phyloP scores from a whole-genome alignment of 2,797 vertebrate species.

The Triplophysa bombifrons region DNA sequence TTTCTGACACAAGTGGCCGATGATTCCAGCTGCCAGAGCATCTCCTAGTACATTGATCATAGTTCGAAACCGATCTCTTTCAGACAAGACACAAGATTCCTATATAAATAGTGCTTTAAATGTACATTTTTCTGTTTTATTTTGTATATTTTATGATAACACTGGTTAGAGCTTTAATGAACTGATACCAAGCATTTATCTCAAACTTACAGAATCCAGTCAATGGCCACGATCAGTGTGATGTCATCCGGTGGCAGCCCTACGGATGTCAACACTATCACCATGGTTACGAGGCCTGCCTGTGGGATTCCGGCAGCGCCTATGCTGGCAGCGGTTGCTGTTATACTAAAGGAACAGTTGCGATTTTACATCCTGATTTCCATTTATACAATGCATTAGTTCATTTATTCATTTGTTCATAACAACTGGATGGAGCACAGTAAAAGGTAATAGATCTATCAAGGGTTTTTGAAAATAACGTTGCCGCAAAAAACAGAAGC shows the following conservation, averaged over 20 bases:
- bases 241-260: slow-evolving; percentile 88
- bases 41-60: slow-evolving; percentile 91
- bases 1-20: slow-evolving; percentile 83
- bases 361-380: not conserved
- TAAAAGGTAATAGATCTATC: no score
- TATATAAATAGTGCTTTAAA: no score
- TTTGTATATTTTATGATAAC: not conserved
- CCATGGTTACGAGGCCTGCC: slow-evolving; percentile 89
- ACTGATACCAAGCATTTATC: not conserved
- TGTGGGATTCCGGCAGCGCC: slow-evolving; percentile 89
- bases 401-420: not conserved
- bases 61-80: slow-evolving; percentile 86
- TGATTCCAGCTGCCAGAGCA: slow-evolving; percentile 86
- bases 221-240: slow-evolving; percentile 87
- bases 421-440: not conserved
- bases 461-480: no score
- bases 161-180: not conserved
- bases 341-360: slow-evolving; percentile 76
- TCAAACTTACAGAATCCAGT: slow-evolving; percentile 86
- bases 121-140: no score
- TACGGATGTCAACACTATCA: slow-evolving; percentile 89
- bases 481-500: no score
- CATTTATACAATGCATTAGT: no score
- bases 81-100: not conserved
- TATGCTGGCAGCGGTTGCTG: slow-evolving; percentile 88